Base-by-base conservation (phyloP, 2,113 vertebrate species). In the Pituophis catenifer region DNA sequence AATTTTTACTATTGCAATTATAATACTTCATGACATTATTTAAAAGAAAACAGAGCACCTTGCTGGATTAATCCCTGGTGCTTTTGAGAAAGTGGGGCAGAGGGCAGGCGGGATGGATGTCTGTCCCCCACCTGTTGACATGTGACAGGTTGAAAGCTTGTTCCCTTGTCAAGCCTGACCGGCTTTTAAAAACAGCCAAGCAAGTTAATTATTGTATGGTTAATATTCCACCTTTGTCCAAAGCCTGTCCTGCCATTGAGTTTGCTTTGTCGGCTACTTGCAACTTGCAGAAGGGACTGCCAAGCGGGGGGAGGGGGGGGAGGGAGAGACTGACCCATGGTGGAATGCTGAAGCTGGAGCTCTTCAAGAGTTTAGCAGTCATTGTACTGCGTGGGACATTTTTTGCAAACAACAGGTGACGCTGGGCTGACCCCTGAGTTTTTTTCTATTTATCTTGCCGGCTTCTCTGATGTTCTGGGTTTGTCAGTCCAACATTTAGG, bases 181-280 rank as follows among this genome's bases (percentile, higher is more conserved):
- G 1, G n/a, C n/a, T 75, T 75, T 75, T 75, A 85, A 89, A 89
- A 93, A 48, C 87, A 50, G 24, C 24, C 33, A 10, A 52, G 23
- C 70, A 59, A 44, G 54, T 53, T 93, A 90, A 86, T 12, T 5
- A 3, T 38, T 38, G 6, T 3, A 9, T 38, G n/a, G 92, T 93
- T 93, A 93, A 93, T 93, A n/a, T 93, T 93, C 70, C 29, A 93
- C 88, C 24, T 29, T 7, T 75, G 54, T 86, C 86, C 92, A 93
- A 93, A 93, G 92, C 54, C 15, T 38, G 1, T 1, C 54, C 44
- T 44, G 91, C 38, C 48, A 54, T 44, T 13, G 38, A 19, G 50
- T 88, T 88, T 88, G 55, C 86, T 70, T 50, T 26, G 19, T 89
- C 29, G 33, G 54, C 53, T 59, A 58, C 65, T 90, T 90, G 59